phyloP scores from a whole-genome alignment of 2,888 invertebrate species.

The Clivina fossor region DNA sequence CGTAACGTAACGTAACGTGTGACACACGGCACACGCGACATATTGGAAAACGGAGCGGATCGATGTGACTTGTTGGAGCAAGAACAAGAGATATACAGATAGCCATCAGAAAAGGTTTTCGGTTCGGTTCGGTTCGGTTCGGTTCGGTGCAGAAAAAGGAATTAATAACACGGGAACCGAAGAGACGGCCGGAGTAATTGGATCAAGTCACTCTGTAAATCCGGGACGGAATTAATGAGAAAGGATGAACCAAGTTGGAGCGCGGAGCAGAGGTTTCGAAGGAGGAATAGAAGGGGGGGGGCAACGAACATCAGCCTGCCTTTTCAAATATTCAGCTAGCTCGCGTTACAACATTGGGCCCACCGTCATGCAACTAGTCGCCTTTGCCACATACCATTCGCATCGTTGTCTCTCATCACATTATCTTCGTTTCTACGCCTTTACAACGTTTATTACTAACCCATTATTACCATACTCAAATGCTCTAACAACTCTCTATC shows the following conservation, averaged over 20 bases:
- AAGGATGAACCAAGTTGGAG: conserved; percentile 42
- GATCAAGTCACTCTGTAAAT: conserved; percentile 49
- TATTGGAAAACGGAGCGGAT: no score
- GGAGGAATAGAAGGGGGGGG: neutral
- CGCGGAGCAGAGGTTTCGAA: neutral
- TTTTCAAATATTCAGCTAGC: conserved; percentile 33
- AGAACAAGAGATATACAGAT: no score
- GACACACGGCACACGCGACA: conserved; percentile 12
- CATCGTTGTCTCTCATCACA: neutral
- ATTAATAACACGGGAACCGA: conserved; percentile 33
- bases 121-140: conserved; percentile 8
- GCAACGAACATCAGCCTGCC: conserved; percentile 31
- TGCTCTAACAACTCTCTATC: no score
- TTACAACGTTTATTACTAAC: no score
- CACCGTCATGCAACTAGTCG: conserved; percentile 40
- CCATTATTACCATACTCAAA: no score
- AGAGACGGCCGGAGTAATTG: conserved; percentile 45
- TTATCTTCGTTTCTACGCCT: no score
- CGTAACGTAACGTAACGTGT: conserved; percentile 5
- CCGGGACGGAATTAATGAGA: conserved; percentile 45
- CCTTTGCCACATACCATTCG: neutral
- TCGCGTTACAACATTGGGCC: conserved; percentile 22
- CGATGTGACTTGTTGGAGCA: conserved; percentile 34
- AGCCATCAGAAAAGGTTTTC: conserved; percentile 33
- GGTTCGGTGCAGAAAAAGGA: conserved; percentile 33